These are phyloP conservation scores for Sardinella longiceps DNA, from an alignment of 2,797 vertebrate genomes.

Conservation along the genomic window DNA sequence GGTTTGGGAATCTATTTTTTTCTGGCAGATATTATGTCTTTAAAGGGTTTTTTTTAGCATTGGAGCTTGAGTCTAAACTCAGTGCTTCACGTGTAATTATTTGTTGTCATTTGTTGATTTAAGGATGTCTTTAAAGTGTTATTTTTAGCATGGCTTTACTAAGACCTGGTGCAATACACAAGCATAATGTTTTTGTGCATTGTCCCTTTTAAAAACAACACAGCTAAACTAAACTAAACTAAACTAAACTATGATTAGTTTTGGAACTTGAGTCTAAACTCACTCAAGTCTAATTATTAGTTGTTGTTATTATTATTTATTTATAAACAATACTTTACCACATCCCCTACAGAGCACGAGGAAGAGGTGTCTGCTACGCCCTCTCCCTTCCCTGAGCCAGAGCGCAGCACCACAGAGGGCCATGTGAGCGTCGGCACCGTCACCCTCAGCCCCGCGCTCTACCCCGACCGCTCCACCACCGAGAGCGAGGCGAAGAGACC, in stretches of 20 bases:
- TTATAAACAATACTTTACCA: not conserved
- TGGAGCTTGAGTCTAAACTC: not conserved
- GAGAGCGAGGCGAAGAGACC: constrained; percentile 77
- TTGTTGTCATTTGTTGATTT: no score
- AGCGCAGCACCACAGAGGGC: constrained; percentile 58
- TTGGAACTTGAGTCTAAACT: no score
- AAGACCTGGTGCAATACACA: no score
- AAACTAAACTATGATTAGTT: no score
- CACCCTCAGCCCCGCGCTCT: constrained; percentile 73
- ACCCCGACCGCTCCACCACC: constrained; percentile 64
- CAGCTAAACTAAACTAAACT: no score
- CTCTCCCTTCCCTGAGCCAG: constrained; percentile 67
- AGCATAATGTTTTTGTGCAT: no score
- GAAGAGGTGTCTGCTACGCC: constrained; percentile 51
- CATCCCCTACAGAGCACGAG: constrained; percentile 55
- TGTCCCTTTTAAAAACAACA: no score
- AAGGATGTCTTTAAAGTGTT: no score
- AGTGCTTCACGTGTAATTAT: no score
- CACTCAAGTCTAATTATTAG: no score
- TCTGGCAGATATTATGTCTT: not conserved
- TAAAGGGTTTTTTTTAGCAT: no score
- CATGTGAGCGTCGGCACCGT: constrained; percentile 77
- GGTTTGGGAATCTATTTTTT: not conserved
- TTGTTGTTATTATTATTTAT: not conserved
- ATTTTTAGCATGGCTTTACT: no score